Base-by-base conservation (phyloP, 1,140 invertebrate species). In the Charaxes varanes region DNA sequence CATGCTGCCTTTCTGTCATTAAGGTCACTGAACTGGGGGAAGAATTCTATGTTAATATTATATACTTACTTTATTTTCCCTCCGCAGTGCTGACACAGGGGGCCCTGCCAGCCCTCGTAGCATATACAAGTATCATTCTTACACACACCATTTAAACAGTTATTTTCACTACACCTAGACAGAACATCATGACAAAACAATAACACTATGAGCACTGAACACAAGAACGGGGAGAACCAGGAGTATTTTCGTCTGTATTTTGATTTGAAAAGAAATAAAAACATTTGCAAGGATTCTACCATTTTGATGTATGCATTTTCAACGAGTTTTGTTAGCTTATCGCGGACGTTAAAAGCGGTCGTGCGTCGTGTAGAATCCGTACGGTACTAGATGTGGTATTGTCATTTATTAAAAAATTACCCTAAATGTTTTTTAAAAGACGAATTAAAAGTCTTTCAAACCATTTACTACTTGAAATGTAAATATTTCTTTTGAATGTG, bases 41-140 rank as follows among this genome's bases (percentile, higher is more conserved):
- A 31, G 21, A 35, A 36, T 47, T 49, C 46, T 53, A 41, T 22
- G 50, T 30, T 47, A 31, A 40, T 53, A 40, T 22, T 34, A n/a
- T 19, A 22, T 24, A 85, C 88, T 88, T 86, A 97, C 95, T 91
- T 94, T 66, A 96, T 91, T 91, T 96, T 95, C 43, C 95, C 94
- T 36, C 90, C 92, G 86, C 95, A 97, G 76, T 91, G 93, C 76
- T 96, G 93, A 85, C 95, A 97, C 49, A 90, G 88, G 12, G 89
- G 82, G 26, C 94, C 94, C 77, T 94, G 92, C 95, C 95, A 97
- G 31, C 95, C 95, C 70, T 94, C 92, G 65, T 89, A 88, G 86
- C 95, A 97, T 35, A 93, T 81, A 87, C 95, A 97, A 62, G 87
- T 93, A 60, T 89, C 92, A 86, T 94, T 95, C 68, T 89, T 87